Evolutionary conservation across 2,797 vertebrate genomes (phyloP).

Genomic region (Chelon labrosus): DNA sequence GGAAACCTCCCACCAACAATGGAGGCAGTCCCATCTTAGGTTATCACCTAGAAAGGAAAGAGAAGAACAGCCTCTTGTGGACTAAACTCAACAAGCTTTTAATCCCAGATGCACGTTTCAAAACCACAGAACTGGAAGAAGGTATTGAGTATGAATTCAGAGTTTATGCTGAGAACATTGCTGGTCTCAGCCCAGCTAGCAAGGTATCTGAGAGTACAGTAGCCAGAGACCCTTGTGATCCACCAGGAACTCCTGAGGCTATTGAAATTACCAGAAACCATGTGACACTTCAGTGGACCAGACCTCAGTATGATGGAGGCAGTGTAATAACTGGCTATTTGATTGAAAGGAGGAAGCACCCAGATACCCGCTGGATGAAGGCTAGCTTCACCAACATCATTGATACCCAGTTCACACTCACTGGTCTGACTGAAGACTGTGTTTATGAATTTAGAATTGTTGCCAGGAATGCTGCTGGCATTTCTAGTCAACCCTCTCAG

Average conservation of each 20-base stretch:
- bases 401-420: conserved; percentile 92
- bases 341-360: conserved; percentile 94
- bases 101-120: conserved; percentile 93
- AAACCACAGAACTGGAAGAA: conserved; percentile 95
- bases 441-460: conserved; percentile 96
- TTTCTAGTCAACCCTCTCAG: conserved; percentile 92
- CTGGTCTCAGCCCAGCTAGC: conserved; percentile 93
- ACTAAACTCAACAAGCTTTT: conserved; percentile 92
- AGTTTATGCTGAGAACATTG: conserved; percentile 98
- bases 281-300: conserved; percentile 94
- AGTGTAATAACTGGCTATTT: conserved; percentile 95
- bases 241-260: conserved; percentile 94
- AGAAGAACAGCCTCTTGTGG: conserved; percentile 98
- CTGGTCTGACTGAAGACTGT: conserved; percentile 92
- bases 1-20: conserved; percentile 94
- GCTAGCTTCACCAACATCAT: conserved; percentile 96
- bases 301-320: conserved; percentile 96
- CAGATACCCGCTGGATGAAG: conserved; percentile 98
- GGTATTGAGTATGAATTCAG: conserved; percentile 98
- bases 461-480: conserved; percentile 95
- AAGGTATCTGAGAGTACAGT: conserved; percentile 93
- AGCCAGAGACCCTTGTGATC: conserved; percentile 96
- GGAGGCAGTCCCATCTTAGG: conserved; percentile 95
- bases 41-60: conserved; percentile 97
- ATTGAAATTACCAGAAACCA: conserved; percentile 95